phyloP scores from a whole-genome alignment of 1,140 invertebrate species.

The Macrobrachium rosenbergii region DNA sequence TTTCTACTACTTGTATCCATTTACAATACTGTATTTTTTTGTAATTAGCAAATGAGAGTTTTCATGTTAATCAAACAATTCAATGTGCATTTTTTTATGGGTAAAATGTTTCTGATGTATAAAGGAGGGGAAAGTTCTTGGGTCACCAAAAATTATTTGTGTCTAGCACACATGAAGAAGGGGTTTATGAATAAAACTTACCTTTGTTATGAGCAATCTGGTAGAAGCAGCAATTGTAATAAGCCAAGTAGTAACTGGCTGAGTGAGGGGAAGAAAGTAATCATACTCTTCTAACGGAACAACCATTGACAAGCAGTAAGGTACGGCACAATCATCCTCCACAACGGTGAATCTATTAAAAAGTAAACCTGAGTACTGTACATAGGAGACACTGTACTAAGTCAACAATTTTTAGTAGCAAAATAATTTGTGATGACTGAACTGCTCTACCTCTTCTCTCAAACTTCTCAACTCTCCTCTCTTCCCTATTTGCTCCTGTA shows the following conservation, averaged over 20 bases:
- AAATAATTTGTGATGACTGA: background rate
- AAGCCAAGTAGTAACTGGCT: constrained; percentile 43
- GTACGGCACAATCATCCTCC: constrained; percentile 50
- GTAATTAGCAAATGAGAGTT: no score
- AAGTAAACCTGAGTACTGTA: background rate
- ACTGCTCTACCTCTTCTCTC: no score
- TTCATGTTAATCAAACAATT: no score
- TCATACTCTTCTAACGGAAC: constrained; percentile 52
- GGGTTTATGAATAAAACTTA: background rate
- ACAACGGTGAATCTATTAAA: constrained; percentile 50
- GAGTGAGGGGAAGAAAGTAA: constrained; percentile 46
- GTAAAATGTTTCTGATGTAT: no score
- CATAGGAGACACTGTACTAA: background rate
- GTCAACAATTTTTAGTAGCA: background rate
- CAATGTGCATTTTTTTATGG: no score
- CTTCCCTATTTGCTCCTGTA: no score
- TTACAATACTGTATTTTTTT: no score
- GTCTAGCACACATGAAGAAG: no score
- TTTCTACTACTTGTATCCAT: no score
- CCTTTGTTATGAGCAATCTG: constrained; percentile 55
- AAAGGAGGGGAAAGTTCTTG: no score
- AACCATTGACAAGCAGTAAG: constrained; percentile 57
- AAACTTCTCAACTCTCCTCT: no score
- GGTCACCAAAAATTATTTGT: background rate
- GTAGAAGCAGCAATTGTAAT: constrained; percentile 49